Conservation (phyloP, 2,797 vertebrate genomes). For the Macropus fuliginosus region DNA sequence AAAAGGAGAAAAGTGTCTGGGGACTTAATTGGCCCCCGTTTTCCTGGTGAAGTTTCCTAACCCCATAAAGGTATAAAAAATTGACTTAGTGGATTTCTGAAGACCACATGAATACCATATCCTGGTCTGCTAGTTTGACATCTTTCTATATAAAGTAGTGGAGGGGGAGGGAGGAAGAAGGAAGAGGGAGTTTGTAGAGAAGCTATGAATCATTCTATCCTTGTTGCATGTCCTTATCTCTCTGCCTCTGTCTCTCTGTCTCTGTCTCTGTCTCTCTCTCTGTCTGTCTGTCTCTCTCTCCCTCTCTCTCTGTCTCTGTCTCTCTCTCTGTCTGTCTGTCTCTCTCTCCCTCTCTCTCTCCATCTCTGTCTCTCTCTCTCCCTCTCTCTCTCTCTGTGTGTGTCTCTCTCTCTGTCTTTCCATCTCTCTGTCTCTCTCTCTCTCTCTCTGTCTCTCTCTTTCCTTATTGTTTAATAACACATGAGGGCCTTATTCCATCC, state of each 20-base stretch:
- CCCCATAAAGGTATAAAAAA: neutral
- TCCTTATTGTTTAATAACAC: neutral
- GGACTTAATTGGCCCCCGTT: neutral
- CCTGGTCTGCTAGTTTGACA: neutral
- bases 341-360: no score
- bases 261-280: no score
- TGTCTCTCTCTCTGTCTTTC: no score
- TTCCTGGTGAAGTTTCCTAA: neutral
- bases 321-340: no score
- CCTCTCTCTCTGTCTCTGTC: no score
- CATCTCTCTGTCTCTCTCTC: no score
- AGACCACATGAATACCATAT: neutral
- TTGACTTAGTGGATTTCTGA: neutral
- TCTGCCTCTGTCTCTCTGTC: no score
- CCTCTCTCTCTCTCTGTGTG: no score
- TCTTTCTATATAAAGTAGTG: neutral
- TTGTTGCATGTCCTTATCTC: neutral
- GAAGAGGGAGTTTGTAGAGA: neutral
- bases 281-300: fast-evolving
- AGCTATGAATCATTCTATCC: neutral
- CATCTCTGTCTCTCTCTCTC: neutral
- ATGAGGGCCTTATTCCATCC: neutral
- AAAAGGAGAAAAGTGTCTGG: neutral
- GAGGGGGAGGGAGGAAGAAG: fast-evolving
- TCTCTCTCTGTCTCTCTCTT: no score